Evolutionary conservation across 2,888 invertebrate genomes (phyloP), one percentile per base, ranked within the genome.

Genomic region (Zygothrica quintamaculata): DNA sequence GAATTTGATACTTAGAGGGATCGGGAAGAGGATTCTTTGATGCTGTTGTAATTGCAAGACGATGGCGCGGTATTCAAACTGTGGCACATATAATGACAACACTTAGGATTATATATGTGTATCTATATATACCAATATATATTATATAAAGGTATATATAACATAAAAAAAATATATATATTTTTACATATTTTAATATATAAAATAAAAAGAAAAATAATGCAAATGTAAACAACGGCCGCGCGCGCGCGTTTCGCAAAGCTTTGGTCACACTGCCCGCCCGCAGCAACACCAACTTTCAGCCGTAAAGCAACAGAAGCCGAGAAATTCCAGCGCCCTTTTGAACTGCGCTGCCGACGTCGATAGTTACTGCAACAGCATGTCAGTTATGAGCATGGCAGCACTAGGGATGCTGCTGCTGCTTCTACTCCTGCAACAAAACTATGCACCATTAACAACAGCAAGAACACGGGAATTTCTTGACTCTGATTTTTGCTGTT

Each of bases 261-360:
- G 15, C 31, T 51, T 57, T 69, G 59, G 69, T 56, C 74, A 73
- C 64, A 69, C 74, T 74, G 70, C 39, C 11, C 22, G 52, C 31
- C 29, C 11, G 16, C 12, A 31, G 12, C 39, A 37, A 18, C 2
- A 29, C 11, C 31, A 56, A 22, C 15, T 31, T 29, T 31, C 15
- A 53, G n/a, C 48, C 34, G 9, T 31, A 13, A n/a, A 22, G 11
- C 11, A 65, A 53, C 62, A 57, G 62, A 44, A 69, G 53, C 73
- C 42, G 39, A 67, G 68, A 75, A 70, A 74, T 74, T 74, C 74
- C 70, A 73, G 74, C 65, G 74, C 73, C 73, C 74, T 74, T 73
- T 73, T 52, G 55, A 65, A 51, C 74, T 50, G 59, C 55, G 51
- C 61, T 71, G 57, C 48, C 42, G 44, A 22, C 43, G 52, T 31